phyloP scores from a whole-genome alignment of 2,113 vertebrate species.

The Cyanistes caeruleus region DNA sequence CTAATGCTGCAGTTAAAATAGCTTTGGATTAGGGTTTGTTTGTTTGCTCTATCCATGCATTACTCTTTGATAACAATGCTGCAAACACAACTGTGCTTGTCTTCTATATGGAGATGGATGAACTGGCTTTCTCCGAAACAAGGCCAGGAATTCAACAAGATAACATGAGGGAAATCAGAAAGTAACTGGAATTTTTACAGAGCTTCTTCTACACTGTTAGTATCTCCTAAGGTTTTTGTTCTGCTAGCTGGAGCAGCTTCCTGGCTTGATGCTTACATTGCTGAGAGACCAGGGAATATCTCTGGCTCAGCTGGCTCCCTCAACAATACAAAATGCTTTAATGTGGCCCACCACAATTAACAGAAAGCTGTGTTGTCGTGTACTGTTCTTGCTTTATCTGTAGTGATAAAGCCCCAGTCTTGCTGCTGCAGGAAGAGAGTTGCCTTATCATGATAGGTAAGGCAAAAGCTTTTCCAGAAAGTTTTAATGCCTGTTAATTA shows the following conservation, averaged over 20 bases:
- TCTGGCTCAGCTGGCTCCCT: neutral
- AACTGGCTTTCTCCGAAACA: neutral
- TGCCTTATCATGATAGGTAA: neutral
- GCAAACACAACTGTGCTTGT: constrained; percentile 40
- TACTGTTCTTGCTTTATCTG: neutral
- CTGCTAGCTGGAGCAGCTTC: neutral
- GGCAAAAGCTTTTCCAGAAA: neutral
- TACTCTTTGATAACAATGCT: constrained; percentile 44
- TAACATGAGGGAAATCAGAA: constrained; percentile 45
- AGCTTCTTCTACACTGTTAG: neutral
- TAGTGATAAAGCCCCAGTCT: neutral
- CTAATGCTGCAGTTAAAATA: constrained; percentile 31
- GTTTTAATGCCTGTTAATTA: neutral
- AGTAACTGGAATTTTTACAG: constrained; percentile 31
- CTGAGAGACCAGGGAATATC: neutral
- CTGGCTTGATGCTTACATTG: neutral
- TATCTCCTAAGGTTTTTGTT: neutral
- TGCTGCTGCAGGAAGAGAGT: neutral
- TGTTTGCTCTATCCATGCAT: constrained; percentile 45
- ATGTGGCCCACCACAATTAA: neutral
- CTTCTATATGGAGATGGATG: constrained; percentile 65
- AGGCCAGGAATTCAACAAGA: constrained; percentile 42
- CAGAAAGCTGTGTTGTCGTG: neutral
- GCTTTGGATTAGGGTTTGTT: constrained; percentile 52
- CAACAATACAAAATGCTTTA: neutral